A percentile compares a stretch with the other conserved stretches of the same genome.
These are phyloP conservation scores for Eumacrocentrus americanus DNA, from an alignment of 2,888 invertebrate species.

Conservation along the genomic window DNA sequence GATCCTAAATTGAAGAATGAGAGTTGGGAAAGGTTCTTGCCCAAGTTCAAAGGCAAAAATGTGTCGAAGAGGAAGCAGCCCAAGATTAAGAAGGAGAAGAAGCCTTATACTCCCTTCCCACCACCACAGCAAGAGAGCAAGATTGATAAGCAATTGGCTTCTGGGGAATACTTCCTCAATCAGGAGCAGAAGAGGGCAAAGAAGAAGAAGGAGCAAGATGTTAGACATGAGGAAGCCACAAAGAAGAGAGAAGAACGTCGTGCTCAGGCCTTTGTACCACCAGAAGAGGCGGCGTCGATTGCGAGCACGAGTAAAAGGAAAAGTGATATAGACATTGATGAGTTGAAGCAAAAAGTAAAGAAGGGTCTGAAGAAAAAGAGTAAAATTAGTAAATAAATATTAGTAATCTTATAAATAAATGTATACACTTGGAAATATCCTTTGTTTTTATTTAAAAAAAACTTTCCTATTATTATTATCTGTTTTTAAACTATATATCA, in stretches of 20 bases:
- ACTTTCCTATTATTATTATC: conserved; percentile 20
- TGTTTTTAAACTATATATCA: conserved; percentile 28
- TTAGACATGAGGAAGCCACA: conserved; percentile 77
- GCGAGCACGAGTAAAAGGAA: conserved; percentile 46
- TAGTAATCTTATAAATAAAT: background rate
- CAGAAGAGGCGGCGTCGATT: conserved; percentile 66
- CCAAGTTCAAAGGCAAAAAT: conserved; percentile 90
- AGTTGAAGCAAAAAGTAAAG: conserved; percentile 78
- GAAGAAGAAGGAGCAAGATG: conserved; percentile 75
- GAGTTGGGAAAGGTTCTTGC: conserved; percentile 96
- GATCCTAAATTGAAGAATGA: conserved; percentile 91
- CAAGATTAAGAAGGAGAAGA: conserved; percentile 86
- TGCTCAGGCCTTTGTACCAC: conserved; percentile 82
- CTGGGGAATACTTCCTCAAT: conserved; percentile 96
- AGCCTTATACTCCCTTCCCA: conserved; percentile 97
- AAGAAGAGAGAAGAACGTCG: conserved; percentile 78
- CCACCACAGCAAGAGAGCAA: conserved; percentile 93
- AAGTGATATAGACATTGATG: conserved; percentile 70
- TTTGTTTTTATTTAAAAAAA: conserved; percentile 34
- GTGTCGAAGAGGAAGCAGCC: conserved; percentile 87
- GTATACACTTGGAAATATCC: conserved; percentile 14
- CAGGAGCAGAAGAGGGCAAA: conserved; percentile 79
- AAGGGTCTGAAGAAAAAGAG: conserved; percentile 61
- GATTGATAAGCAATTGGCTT: conserved; percentile 89
- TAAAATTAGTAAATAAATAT: conserved; percentile 1